Percentiles rank a stretch among this genome's conserved stretches.
These are phyloP conservation scores for Scytalopus superciliaris DNA, from an alignment of 2,113 vertebrate species.

Conservation along the genomic window DNA sequence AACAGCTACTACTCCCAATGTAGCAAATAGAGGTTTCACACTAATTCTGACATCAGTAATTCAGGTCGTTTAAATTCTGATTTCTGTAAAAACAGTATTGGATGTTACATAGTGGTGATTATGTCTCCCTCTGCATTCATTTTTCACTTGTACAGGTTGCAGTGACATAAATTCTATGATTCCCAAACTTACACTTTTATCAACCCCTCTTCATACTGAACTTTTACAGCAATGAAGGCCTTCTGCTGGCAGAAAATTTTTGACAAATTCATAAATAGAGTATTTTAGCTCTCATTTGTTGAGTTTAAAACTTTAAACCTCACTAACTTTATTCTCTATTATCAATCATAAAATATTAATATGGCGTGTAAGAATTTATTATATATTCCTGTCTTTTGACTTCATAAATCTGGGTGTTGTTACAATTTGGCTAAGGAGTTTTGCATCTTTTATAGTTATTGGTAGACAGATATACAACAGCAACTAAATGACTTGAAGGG, in stretches of 20 bases:
- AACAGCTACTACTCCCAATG: background rate
- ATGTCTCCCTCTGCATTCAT: background rate
- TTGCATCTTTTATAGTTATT: background rate
- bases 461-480: background rate
- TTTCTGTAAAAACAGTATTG: background rate
- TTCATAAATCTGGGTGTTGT: background rate
- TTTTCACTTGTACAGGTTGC: background rate
- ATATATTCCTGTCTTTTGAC: background rate
- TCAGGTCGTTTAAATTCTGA: background rate
- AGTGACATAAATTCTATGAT: background rate
- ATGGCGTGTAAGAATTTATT: background rate
- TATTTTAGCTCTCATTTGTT: background rate
- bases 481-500: background rate
- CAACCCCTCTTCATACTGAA: background rate
- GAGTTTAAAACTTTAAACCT: background rate
- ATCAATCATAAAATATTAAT: background rate
- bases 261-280: background rate
- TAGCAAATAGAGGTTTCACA: background rate
- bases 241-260: background rate
- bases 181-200: background rate
- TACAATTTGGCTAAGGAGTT: background rate
- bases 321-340: background rate
- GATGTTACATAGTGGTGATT: background rate
- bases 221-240: background rate
- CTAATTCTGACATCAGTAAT: background rate